Evolutionary conservation across 2,797 vertebrate genomes (phyloP).

Genomic region (Aplochiton taeniatus): DNA sequence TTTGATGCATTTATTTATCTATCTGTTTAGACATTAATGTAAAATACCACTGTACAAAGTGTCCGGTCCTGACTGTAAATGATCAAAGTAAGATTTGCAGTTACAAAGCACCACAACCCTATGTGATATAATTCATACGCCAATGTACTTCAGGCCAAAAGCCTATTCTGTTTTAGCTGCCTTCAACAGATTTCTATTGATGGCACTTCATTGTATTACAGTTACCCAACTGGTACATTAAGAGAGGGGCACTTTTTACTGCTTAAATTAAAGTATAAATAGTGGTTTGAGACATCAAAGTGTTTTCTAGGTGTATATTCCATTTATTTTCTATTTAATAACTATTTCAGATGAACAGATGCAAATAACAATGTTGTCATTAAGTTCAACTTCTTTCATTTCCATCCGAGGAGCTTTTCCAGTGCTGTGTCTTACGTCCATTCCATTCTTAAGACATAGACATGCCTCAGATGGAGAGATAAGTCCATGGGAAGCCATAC

Average conservation of each 20-base stretch:
- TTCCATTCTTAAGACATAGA: constrained; percentile 68
- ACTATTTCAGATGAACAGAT: constrained; percentile 65
- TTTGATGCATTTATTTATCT: constrained; percentile 61
- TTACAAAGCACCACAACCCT: constrained; percentile 42
- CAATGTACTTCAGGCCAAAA: not conserved
- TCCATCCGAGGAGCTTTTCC: constrained; percentile 28
- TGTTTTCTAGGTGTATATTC: constrained; percentile 71
- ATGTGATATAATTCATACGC: constrained; percentile 15
- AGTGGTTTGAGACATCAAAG: constrained; percentile 66
- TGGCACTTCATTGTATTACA: constrained; percentile 43
- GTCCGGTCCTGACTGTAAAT: constrained; percentile 22
- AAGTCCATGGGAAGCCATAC: constrained; percentile 5
- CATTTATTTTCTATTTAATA: constrained; percentile 66
- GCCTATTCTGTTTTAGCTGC: not conserved
- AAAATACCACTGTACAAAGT: constrained; percentile 23
- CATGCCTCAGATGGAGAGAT: constrained; percentile 36
- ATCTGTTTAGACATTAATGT: constrained; percentile 43
- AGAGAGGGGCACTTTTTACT: constrained; percentile 13
- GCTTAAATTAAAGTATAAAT: constrained; percentile 38
- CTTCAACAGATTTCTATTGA: constrained; percentile 18
- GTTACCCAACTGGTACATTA: constrained; percentile 35
- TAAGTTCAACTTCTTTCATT: constrained; percentile 61
- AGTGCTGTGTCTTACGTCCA: constrained; percentile 68
- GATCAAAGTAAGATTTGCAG: constrained; percentile 21
- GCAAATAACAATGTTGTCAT: constrained; percentile 64